Conservation (phyloP, 2,113 vertebrate genomes). For the Amblyopsis rosae region DNA sequence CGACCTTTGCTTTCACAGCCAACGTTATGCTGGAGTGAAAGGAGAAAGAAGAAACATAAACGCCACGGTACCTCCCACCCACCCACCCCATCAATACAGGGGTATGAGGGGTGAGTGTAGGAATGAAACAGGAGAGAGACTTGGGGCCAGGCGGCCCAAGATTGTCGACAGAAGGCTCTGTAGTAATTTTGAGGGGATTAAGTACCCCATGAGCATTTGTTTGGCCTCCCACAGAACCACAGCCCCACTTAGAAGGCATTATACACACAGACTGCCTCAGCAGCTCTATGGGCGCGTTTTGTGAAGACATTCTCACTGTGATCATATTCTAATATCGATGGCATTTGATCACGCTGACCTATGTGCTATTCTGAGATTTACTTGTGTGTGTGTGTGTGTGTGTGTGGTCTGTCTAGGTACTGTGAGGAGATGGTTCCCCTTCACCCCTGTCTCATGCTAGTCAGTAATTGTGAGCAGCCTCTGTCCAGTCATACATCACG, state of each 20-base stretch:
- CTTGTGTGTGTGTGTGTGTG: background rate
- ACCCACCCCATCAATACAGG: background rate
- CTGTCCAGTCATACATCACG: slow-evolving; percentile 95
- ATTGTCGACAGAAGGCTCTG: background rate
- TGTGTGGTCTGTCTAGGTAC: slow-evolving; percentile 80
- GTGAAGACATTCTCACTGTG: background rate
- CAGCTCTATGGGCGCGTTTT: background rate
- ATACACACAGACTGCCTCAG: background rate
- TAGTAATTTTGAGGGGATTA: slow-evolving; percentile 12
- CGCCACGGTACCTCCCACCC: background rate
- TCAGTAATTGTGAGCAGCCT: slow-evolving; percentile 96
- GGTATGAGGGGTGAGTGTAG: background rate
- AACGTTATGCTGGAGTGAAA: background rate
- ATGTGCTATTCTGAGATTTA: slow-evolving; percentile 1
- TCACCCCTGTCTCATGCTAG: slow-evolving; percentile 88
- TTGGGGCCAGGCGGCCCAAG: background rate
- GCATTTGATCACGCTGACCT: background rate
- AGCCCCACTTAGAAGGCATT: background rate
- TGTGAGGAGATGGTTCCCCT: slow-evolving; percentile 87
- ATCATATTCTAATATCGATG: background rate
- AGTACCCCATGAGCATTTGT: background rate
- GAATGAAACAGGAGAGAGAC: background rate
- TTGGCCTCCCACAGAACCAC: background rate
- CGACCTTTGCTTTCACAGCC: background rate
- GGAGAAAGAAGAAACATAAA: slow-evolving; percentile 6